Percentiles rank a stretch among this genome's conserved stretches.
phyloP scores from a whole-genome alignment of 1,140 invertebrate genomes.

The Gryllus bimaculatus region DNA sequence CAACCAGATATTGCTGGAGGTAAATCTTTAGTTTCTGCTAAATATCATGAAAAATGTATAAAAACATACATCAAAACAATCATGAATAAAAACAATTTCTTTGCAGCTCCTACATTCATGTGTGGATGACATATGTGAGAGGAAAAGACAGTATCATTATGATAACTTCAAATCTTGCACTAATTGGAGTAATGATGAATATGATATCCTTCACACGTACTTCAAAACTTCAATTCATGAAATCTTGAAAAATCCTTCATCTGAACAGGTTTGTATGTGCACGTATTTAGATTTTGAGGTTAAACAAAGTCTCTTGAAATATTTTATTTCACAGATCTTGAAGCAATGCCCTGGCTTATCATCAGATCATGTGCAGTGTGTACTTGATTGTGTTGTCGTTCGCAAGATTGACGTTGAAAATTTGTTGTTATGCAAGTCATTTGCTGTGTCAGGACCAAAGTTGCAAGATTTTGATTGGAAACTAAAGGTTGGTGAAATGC shows the following conservation, averaged over 20 bases:
- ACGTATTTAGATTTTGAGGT: neutral
- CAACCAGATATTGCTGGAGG: neutral
- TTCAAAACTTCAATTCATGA: neutral
- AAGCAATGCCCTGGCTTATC: neutral
- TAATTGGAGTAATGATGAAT: slow-evolving; percentile 9
- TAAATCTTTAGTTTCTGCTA: neutral
- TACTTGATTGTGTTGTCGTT: slow-evolving; percentile 11
- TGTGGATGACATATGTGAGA: slow-evolving; percentile 6
- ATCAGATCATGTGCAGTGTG: neutral
- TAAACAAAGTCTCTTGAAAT: neutral
- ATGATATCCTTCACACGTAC: neutral
- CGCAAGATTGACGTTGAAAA: slow-evolving; percentile 10
- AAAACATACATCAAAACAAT: neutral
- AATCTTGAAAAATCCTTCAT: neutral
- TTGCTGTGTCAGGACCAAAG: slow-evolving; percentile 9
- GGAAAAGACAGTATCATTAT: neutral
- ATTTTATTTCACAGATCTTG: slow-evolving; percentile 10
- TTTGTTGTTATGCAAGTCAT: slow-evolving; percentile 4
- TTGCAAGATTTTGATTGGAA: slow-evolving; percentile 18
- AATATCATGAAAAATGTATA: neutral
- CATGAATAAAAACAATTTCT: neutral
- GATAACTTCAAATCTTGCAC: slow-evolving; percentile 10
- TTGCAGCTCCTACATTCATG: slow-evolving; percentile 10
- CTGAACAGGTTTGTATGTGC: neutral
- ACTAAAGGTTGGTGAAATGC: slow-evolving; percentile 8